Evolutionary conservation across 2,113 vertebrate genomes (phyloP), one percentile per base, ranked within the genome.

Genomic region (Chrysemys picta): DNA sequence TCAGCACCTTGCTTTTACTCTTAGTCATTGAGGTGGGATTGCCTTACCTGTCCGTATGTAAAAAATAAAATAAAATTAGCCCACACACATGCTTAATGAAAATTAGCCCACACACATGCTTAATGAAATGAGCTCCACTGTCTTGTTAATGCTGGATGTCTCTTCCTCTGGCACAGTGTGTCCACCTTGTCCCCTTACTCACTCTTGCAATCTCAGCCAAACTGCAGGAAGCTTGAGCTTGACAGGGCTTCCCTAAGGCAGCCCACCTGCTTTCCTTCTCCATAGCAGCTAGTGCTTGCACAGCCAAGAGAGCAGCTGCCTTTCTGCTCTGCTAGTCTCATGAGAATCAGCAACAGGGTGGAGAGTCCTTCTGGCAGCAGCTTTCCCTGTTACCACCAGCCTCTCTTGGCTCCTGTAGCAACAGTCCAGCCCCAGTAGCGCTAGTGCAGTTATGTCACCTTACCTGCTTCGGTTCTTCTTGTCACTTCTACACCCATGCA

Each of bases 241-340:
- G 54, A 1, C 0, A 79, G 76, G 16, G 25, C 29, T 94, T 83
- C 82, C 53, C 4, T 45, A 59, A 88, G 45, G 50, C 35, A 69
- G 16, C 10, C 50, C 7, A 1, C 0, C 38, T 57, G 0, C 89
- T 88, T 87, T 49, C 45, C 31, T 10, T 87, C 38, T 9, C 9
- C 59, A 57, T 16, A 78, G n/a, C 27, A 80, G 49, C 24, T 75
- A 5, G 14, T 53, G 38, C 42, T 80, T 62, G 57, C 45, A 49
- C 25, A 22, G 10, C n/a, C 22, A 0, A 47, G 47, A n/a, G 45
- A 85, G 31, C 47, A 69, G 11, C 69, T 96, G 57, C 38, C 72
- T 89, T 76, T 25, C 3, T 0, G 1, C 8, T 72, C 8, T 78
- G 13, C 29, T 11, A 8, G 8, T 7, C 25, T 49, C 9, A 1